Base-by-base conservation (phyloP, 37 sponge, comb jelly and placozoan genomes). In the Ephydatia muelleri region DNA sequence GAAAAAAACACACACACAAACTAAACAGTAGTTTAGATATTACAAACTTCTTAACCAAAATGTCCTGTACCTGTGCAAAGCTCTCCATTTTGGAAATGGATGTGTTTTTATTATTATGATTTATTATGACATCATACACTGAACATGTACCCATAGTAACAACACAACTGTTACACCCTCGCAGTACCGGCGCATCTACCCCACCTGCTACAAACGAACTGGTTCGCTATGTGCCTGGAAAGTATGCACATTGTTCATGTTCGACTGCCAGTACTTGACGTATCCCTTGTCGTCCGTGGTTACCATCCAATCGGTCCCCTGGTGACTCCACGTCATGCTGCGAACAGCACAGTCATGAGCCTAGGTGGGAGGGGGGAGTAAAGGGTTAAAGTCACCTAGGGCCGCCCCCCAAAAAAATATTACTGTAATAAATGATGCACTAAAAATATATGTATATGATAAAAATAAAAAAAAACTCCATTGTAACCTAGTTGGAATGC, bases 241-340 rank as follows among this genome's bases (percentile, higher is more conserved):
- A 12, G 91, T 89, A 68, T 98, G 93, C 16, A 98, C 96, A 72
- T 94, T 96, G 88, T 96, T 96, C 91, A 98, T 90, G 85, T 98
- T 96, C 14, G 88, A 72, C 92, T 98, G 99, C 99, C 99, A 98
- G 84, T 98, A 98, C 89, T 98, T 98, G 74, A 96, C 92, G 28
- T 72, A 84, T 14, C 99, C 99, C 16, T 89, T 84, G 88, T 96
- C 91, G 65, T 98, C 99, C 3, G 95, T 85, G 33, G 93, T 94
- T 72, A 94, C 83, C 89, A 98, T 82, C 99, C 99, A 98, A 43
- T 43, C 43, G 35, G 76, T 76, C 16, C 94, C 93, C 78, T 92
- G 86, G 67, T 96, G 95, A 70, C 91, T 94, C 94, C 96, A 98
- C 65, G 33, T 35, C 95, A 98, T 98, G 40, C 90, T 91, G 22